Evolutionary conservation across 2,113 vertebrate species (phyloP).

Genomic region (Suncus etruscus): DNA sequence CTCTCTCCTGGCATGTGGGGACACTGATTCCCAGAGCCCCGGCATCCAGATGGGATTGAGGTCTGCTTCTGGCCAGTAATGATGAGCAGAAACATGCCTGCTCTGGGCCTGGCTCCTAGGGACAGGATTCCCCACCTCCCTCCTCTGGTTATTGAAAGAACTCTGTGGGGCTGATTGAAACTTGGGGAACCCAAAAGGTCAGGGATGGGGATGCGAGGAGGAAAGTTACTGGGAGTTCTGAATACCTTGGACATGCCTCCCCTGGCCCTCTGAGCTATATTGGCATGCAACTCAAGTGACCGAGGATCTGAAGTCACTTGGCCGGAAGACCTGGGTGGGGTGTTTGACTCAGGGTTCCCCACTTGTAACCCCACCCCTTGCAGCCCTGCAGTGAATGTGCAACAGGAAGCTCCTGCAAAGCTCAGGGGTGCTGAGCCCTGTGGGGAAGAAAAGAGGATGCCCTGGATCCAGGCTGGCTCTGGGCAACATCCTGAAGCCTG

Average conservation of each 20-base stretch:
- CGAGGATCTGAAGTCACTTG: neutral
- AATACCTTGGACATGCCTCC: neutral
- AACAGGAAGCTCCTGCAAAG: neutral
- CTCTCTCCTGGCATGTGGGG: neutral
- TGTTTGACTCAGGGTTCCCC: neutral
- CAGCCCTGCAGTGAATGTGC: neutral
- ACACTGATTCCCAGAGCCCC: neutral
- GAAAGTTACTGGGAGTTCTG: neutral
- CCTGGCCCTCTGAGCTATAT: neutral
- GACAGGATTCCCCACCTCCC: accelerated
- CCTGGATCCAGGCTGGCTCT: neutral
- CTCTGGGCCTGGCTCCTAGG: neutral
- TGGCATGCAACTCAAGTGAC: neutral
- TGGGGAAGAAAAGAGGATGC: neutral
- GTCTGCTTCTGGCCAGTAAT: neutral
- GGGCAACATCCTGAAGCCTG: neutral
- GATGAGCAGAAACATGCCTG: neutral
- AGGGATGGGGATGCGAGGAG: neutral
- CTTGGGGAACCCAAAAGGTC: accelerated
- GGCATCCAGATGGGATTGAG: neutral
- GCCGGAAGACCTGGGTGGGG: neutral
- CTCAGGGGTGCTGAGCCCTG: neutral
- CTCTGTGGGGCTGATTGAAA: neutral
- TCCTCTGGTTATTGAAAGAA: neutral
- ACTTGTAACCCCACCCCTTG: neutral